Conservation (phyloP, 2,888 invertebrate genomes). For the Baccha elongata region DNA sequence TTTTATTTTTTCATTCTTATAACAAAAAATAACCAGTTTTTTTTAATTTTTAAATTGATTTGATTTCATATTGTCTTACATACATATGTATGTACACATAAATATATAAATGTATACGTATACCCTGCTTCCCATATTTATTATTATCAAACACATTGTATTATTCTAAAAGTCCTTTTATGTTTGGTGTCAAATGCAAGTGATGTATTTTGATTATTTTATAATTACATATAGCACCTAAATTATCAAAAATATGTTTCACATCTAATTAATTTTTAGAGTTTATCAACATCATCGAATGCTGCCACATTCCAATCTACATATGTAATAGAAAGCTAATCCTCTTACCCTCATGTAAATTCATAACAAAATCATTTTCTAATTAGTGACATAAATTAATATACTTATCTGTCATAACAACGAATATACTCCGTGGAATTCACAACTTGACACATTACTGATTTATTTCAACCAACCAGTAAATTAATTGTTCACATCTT, state of each 20-base stretch:
- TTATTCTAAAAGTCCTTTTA: neutral
- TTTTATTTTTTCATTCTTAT: no score
- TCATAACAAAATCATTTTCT: conserved; percentile 43
- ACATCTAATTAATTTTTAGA: conserved; percentile 21
- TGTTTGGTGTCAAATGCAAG: conserved; percentile 17
- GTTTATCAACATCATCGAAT: neutral
- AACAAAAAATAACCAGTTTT: no score
- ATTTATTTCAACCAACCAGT: conserved; percentile 65
- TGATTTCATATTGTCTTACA: no score
- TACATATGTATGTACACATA: no score
- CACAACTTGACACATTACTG: conserved; percentile 54
- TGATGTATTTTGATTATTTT: conserved; percentile 3
- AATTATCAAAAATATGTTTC: neutral
- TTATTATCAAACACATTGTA: no score
- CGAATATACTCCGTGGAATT: conserved; percentile 47
- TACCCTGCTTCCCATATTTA: no score
- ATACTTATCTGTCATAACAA: conserved; percentile 64
- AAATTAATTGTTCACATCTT: conserved; percentile 68
- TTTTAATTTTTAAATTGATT: no score
- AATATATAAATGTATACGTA: no score
- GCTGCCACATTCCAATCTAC: neutral
- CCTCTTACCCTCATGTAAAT: neutral
- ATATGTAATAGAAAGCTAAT: neutral
- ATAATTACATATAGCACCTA: conserved; percentile 5
- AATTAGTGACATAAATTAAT: conserved; percentile 64